Evolutionary conservation across 2,888 invertebrate species (phyloP), one percentile per base, ranked within the genome.

Genomic region (Diploptera punctata): DNA sequence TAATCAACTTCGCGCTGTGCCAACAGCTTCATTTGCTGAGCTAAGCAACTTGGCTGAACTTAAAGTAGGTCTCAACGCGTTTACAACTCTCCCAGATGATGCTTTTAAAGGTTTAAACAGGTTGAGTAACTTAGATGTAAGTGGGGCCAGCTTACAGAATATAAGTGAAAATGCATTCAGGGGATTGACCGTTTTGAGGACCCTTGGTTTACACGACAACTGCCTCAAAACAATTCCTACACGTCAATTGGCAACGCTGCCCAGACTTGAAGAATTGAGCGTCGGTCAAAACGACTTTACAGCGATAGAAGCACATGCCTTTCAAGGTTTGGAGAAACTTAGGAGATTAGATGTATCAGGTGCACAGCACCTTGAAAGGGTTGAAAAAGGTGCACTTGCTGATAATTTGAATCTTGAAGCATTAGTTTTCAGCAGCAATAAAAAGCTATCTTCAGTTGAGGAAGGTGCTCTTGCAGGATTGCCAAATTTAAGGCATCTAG

Each of bases 221-320:
- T 89, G 91, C 77, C 83, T 95, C 73, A 86, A 86, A 67, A 86
- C 86, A 68, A 89, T 95, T 60, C 95, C 95, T 3, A 94, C 94
- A 0, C 85, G 87, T 21, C 93, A 94, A 75, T 80, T 95, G 44
- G 88, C 90, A 3, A 74, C 76, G 21, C 84, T 95, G 70, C 86
- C 87, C 5, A 88, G 94, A 60, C 83, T 95, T 73, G 95, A 95
- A 81, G 92, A 94, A 77, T 84, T 95, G 62, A 90, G 89, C 38
- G 87, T 95, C 72, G 95, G 95, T 0, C 94, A 94, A 80, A 95
- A 95, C 80, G 91, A 92, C 76, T 94, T 94, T 79, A 83, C 88
- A 49, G 84, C 86, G 0, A 82, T 95, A 67, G 88, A 89, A 78
- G 87, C 89, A 10, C 90, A 91, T 76, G 91, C 93, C 0, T 94